Percentiles rank a stretch among this genome's conserved stretches.
Conservation (phyloP, 2,888 invertebrate genomes). For the Alviniconcha strummeri region DNA sequence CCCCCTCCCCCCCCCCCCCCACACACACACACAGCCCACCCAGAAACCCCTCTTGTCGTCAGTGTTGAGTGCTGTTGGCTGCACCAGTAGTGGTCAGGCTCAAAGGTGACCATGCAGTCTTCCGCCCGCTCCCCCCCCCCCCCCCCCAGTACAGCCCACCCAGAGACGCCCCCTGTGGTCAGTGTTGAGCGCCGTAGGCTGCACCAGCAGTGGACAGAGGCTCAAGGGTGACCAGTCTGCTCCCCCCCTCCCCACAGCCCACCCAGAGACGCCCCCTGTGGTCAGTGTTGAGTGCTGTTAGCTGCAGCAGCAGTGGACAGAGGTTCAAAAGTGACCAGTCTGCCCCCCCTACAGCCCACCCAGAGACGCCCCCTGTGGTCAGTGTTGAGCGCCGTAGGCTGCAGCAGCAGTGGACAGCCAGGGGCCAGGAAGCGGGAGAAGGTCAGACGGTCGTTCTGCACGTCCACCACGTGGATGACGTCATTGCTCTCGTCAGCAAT, state of each 20-base stretch:
- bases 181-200: conserved; percentile 11
- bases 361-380: conserved; percentile 3
- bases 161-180: not conserved
- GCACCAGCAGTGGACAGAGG: not conserved
- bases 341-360: conserved; percentile 12
- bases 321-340: not conserved
- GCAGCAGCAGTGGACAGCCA: conserved; percentile 19
- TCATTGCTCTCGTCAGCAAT: conserved; percentile 21
- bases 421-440: conserved; percentile 2
- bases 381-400: conserved; percentile 18
- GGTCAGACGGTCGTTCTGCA: not conserved
- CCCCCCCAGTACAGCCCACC: not conserved
- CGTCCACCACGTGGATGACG: conserved; percentile 15
- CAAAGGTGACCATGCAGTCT: not conserved
- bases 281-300: conserved; percentile 17
- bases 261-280: not conserved
- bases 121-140: too few species aligned
- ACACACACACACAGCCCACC: too few species aligned
- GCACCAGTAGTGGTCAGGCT: not conserved
- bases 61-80: too few species aligned
- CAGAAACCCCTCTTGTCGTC: too few species aligned
- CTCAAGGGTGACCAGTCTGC: conserved; percentile 1
- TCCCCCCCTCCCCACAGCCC: conserved; percentile 11
- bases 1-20: too few species aligned
- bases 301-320: conserved; percentile 11